Evolutionary conservation across 2,113 vertebrate species (phyloP).

Genomic region (Ivindomyrus marchei): DNA sequence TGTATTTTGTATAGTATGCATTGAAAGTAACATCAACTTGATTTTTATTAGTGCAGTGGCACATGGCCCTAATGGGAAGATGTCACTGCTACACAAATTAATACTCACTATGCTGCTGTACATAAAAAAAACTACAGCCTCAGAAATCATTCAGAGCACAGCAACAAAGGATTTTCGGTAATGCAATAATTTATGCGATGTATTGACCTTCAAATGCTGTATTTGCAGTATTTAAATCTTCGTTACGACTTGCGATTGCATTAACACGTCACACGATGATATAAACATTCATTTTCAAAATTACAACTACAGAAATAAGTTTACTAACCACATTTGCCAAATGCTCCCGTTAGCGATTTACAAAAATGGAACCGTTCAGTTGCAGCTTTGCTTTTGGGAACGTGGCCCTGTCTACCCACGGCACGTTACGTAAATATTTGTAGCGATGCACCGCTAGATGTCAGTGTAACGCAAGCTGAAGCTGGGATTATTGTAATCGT

Average conservation of each 20-base stretch:
- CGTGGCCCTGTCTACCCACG: neutral
- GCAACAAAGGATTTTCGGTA: neutral
- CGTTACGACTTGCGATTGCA: neutral
- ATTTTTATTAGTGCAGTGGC: neutral
- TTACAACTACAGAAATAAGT: neutral
- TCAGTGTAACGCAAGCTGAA: neutral
- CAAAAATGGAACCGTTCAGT: neutral
- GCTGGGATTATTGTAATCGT: neutral
- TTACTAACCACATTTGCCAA: neutral
- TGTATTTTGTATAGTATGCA: neutral
- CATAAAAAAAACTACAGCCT: neutral
- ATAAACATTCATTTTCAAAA: neutral
- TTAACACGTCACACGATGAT: neutral
- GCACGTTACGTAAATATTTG: neutral
- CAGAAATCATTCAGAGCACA: neutral
- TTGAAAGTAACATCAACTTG: neutral
- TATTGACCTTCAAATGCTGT: neutral
- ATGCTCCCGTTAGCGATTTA: neutral
- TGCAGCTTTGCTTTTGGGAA: neutral
- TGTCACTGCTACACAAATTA: neutral
- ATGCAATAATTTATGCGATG: neutral
- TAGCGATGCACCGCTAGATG: neutral
- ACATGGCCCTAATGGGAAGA: neutral
- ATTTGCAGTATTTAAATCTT: neutral
- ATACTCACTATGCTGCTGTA: neutral